phyloP scores from a whole-genome alignment of 2,888 invertebrate species.

The Tanytarsus gracilentus region DNA sequence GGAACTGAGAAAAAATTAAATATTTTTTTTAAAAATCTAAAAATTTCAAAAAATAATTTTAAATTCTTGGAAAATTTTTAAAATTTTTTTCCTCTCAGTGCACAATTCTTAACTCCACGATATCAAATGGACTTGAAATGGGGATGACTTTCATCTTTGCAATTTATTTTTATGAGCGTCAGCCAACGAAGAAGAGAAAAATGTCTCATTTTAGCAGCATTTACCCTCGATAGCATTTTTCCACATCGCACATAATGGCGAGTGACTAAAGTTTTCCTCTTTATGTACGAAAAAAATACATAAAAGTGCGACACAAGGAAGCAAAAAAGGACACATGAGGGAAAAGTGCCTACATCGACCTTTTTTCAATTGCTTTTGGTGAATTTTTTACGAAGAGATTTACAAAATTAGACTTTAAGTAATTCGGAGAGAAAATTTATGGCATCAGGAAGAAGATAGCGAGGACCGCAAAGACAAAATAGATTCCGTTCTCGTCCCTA shows the following conservation, averaged over 20 bases:
- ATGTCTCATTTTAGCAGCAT: neutral
- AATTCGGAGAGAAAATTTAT: constrained; percentile 19
- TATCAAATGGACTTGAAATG: too few relatives aligned
- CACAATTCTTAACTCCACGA: too few relatives aligned
- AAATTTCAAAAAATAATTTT: too few relatives aligned
- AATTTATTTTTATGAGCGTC: too few relatives aligned
- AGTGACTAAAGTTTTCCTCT: neutral
- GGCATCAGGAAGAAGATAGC: constrained; percentile 25
- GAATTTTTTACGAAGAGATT: neutral
- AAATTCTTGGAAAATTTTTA: too few relatives aligned
- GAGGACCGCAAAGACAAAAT: constrained; percentile 26
- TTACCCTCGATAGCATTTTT: neutral
- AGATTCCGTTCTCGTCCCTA: constrained; percentile 23
- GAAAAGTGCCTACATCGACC: constrained; percentile 25
- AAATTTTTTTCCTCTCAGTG: too few relatives aligned
- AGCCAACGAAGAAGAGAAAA: too few relatives aligned
- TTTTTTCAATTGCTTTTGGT: constrained; percentile 14
- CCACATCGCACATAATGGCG: neutral
- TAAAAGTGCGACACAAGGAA: too few relatives aligned
- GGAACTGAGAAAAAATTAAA: too few relatives aligned
- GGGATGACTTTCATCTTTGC: too few relatives aligned
- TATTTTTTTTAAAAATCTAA: too few relatives aligned
- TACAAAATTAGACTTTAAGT: constrained; percentile 23
- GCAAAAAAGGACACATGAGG: neutral
- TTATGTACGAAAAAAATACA: constrained; percentile 6